Percentiles rank a stretch among this genome's conserved stretches.
These are phyloP conservation scores for Saturnia japonica DNA, from an alignment of 2,888 invertebrate genomes.

Conservation along the genomic window DNA sequence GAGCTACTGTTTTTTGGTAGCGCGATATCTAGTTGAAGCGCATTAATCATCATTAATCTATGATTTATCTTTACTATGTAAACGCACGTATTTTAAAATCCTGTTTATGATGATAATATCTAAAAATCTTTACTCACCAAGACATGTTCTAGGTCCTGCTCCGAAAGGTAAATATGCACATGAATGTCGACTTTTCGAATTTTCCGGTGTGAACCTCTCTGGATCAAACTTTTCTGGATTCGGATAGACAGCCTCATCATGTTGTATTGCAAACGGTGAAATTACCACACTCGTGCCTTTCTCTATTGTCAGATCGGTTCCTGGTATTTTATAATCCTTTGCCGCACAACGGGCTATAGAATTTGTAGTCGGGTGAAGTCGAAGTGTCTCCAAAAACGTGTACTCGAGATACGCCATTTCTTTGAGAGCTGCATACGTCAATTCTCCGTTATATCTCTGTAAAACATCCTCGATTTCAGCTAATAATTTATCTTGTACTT, in stretches of 20 bases:
- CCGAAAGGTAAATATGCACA: constrained; percentile 70
- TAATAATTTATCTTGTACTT: constrained; percentile 55
- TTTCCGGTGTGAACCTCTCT: constrained; percentile 66
- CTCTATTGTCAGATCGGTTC: constrained; percentile 51
- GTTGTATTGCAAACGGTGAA: constrained; percentile 64
- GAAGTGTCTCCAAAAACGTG: constrained; percentile 51
- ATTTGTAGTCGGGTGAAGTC: constrained; percentile 67
- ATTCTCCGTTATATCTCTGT: constrained; percentile 44
- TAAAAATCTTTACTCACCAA: constrained; percentile 52
- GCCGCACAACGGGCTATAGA: constrained; percentile 53
- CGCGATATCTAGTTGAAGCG: too few relatives aligned
- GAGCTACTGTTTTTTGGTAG: too few relatives aligned
- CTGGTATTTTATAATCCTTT: constrained; percentile 54
- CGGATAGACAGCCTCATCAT: constrained; percentile 67
- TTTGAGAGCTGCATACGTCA: constrained; percentile 60
- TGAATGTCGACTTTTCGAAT: constrained; percentile 47
- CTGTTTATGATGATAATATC: too few relatives aligned
- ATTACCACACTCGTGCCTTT: constrained; percentile 56
- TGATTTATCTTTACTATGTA: not conserved
- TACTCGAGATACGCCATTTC: constrained; percentile 65
- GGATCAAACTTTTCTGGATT: constrained; percentile 73
- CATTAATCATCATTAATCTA: too few relatives aligned
- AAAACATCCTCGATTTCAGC: constrained; percentile 54
- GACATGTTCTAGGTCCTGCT: constrained; percentile 65
- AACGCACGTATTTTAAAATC: not conserved